Base-by-base conservation (phyloP, 2,113 vertebrate species). In the Oncorhynchus nerka region DNA sequence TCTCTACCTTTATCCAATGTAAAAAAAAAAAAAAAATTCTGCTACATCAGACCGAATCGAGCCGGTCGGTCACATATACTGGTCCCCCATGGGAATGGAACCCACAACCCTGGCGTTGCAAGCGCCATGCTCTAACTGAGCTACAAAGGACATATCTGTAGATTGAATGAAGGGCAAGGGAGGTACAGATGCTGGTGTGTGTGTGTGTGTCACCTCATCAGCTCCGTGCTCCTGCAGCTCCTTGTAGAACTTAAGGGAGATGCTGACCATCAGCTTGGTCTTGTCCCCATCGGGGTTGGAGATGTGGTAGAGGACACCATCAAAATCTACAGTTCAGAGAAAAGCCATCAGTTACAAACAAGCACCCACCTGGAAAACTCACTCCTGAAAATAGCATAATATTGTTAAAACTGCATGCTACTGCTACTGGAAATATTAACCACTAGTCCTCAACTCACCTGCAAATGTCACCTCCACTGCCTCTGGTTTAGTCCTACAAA, bases 241-340 rank as follows among this genome's bases (percentile, higher is more conserved):
- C 86, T 98, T 98, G 94, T 98, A 99, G 94, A 99, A 99, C 94
- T 99, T 99, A 85, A 99, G 94, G 82, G 97, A 96, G 93, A 99
- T 99, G 94, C 98, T 99, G 94, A 99, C 94, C 98, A 99, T 98
- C 86, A 99, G 92, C 94, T 99, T 99, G 81, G 96, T 96, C 94
- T 99, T 99, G 79, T 99, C 97, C 84, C 97, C 97, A 80, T 97
- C 96, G 64, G 97, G 98, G 86, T 99, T 99, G 87, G 97, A 99
- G 92, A 99, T 99, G 94, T 99, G 98, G 88, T 99, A 99, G 79
- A 99, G 94, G 86, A 99, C 98, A 55, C 98, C 98, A 96, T 99
- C 98, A 0, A 99, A 99, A 87, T 99, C 98, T 99, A 87, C 13
- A n/a, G 72, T 13, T 48, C 2, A 75, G 32, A 76, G 0, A n/a